These are phyloP conservation scores for Prinia subflava DNA, from an alignment of 2,113 vertebrate species.

Conservation along the genomic window DNA sequence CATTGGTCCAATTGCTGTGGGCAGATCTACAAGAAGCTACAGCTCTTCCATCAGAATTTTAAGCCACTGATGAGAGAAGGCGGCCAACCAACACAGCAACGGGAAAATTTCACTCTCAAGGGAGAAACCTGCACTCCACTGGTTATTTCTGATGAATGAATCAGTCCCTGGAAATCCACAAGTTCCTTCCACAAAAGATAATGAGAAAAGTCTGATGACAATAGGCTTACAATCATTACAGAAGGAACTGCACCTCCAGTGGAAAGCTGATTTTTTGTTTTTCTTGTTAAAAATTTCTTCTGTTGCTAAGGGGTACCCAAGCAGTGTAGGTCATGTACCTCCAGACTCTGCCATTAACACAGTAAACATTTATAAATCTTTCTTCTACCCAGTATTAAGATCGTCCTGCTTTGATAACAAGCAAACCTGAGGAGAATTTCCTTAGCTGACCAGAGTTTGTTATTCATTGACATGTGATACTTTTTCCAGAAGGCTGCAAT, in stretches of 20 bases:
- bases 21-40: neutral
- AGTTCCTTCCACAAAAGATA: neutral
- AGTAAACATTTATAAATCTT: neutral
- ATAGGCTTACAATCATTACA: neutral
- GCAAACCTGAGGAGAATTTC: neutral
- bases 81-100: neutral
- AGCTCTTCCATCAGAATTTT: neutral
- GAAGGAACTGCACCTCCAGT: neutral
- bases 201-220: neutral
- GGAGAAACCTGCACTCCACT: neutral
- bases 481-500: neutral
- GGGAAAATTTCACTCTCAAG: neutral
- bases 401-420: neutral
- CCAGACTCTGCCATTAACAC: neutral
- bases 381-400: neutral
- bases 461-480: neutral
- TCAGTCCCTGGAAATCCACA: neutral
- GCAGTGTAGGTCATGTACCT: neutral
- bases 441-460: neutral
- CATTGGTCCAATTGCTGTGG: neutral
- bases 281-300: neutral
- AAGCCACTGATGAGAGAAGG: neutral
- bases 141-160: neutral
- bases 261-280: neutral
- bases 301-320: neutral